Evolutionary conservation across 1,140 invertebrate species (phyloP), one percentile per base, ranked within the genome.

Genomic region (Heliconius nattereri): DNA sequence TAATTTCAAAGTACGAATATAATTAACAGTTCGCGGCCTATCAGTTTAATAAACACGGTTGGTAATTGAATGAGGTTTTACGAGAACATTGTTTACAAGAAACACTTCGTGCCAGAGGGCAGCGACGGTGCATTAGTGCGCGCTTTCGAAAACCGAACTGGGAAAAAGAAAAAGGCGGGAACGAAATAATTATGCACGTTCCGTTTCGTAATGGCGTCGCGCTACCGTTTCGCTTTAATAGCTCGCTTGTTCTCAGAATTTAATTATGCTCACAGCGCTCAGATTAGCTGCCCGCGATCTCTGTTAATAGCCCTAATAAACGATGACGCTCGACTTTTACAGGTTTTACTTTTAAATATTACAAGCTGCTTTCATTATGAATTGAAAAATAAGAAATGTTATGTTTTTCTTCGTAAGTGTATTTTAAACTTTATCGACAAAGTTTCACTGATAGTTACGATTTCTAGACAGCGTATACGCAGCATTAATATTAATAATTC

Each of bases 111-210:
- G 93, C 93, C 86, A 80, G 73, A 82, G 82, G 85, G 80, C 84
- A 85, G 93, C 83, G 90, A 92, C 91, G 91, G 75, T 83, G 84
- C 90, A 92, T 93, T 93, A 94, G 91, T 88, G 91, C 83, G 86
- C 74, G 85, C 85, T 89, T 90, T 91, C 91, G 87, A 93, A 91
- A 92, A 91, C 90, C 89, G 89, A 90, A 91, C 87, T 87, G 83
- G 83, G 90, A 83, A 90, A 89, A 90, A 89, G 84, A 89, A 91
- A 91, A 91, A 91, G 87, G 91, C 90, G 91, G 91, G 91, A 94
- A 93, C 91, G 89, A 94, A 94, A 94, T 93, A 93, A 94, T 94
- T 94, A 94, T 93, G 87, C 91, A 93, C 92, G 92, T 93, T 93
- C 91, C 89, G 91, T 93, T 91, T 90, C 84, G 90, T 92, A 92